Percentiles rank a stretch among this genome's conserved stretches.
phyloP scores from a whole-genome alignment of 2,888 invertebrate species.

The Drosophila quinaria region DNA sequence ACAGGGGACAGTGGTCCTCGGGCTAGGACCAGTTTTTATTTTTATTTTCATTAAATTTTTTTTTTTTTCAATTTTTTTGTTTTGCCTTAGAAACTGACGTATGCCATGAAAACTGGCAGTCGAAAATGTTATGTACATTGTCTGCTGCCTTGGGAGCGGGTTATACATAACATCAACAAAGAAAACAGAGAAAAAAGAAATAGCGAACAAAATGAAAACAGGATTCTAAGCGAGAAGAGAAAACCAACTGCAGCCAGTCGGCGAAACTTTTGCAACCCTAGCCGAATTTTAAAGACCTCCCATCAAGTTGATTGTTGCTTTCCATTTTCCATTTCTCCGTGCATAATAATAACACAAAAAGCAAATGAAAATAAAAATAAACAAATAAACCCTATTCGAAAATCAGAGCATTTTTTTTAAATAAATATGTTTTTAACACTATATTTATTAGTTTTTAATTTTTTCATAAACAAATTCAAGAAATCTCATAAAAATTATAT shows the following conservation, averaged over 20 bases:
- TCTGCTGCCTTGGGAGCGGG: constrained; percentile 15
- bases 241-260: constrained; percentile 7
- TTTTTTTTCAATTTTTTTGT: background rate
- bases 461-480: too few species aligned
- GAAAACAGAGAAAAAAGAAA: background rate
- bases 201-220: constrained; percentile 5
- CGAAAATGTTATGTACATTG: constrained; percentile 36
- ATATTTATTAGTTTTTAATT: too few species aligned
- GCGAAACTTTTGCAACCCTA: constrained; percentile 37
- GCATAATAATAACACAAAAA: background rate
- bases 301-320: constrained; percentile 14
- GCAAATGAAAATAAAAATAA: background rate
- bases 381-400: background rate
- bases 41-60: constrained; percentile 1
- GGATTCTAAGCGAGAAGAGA: constrained; percentile 1
- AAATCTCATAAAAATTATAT: too few species aligned
- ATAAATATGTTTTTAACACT: too few species aligned
- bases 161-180: constrained; percentile 36
- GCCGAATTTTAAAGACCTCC: constrained; percentile 9
- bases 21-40: constrained; percentile 28
- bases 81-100: constrained; percentile 37
- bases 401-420: background rate
- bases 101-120: constrained; percentile 51
- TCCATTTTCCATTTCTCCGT: constrained; percentile 5
- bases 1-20: constrained; percentile 1